Percentiles rank a stretch among this genome's conserved stretches.
phyloP scores from a whole-genome alignment of 1,140 invertebrate species.

The Plectrocnemia conspersa region DNA sequence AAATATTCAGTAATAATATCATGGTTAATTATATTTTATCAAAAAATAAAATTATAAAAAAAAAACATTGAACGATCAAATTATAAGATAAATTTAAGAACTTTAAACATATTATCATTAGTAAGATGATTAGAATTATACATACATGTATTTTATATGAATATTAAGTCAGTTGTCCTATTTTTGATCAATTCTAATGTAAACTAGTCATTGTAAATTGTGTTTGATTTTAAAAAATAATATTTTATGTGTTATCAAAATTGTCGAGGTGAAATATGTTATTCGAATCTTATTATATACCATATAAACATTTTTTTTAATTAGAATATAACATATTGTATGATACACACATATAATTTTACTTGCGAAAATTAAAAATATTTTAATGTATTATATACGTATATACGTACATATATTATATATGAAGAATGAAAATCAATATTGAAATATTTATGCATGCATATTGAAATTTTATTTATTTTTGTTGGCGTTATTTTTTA shows the following conservation, averaged over 20 bases:
- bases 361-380: neutral
- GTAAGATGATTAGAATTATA: neutral
- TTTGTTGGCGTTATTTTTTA: neutral
- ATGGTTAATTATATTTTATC: no score
- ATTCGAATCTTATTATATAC: constrained; percentile 2
- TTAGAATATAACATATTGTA: constrained; percentile 6
- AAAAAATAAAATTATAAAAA: neutral
- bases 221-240: constrained; percentile 8
- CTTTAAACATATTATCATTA: neutral
- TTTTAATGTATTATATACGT: neutral
- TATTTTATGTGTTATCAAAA: constrained; percentile 2
- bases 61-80: no score
- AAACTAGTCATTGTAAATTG: constrained; percentile 20
- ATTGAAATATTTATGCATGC: neutral
- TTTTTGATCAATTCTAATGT: constrained; percentile 17
- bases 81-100: neutral
- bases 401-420: neutral
- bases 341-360: neutral
- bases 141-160: no score
- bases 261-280: neutral
- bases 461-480: neutral
- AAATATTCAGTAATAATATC: no score
- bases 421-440: neutral
- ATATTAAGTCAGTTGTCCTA: neutral
- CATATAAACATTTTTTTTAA: neutral